Conservation (phyloP, 2,113 vertebrate genomes). For the Carassius gibelio region DNA sequence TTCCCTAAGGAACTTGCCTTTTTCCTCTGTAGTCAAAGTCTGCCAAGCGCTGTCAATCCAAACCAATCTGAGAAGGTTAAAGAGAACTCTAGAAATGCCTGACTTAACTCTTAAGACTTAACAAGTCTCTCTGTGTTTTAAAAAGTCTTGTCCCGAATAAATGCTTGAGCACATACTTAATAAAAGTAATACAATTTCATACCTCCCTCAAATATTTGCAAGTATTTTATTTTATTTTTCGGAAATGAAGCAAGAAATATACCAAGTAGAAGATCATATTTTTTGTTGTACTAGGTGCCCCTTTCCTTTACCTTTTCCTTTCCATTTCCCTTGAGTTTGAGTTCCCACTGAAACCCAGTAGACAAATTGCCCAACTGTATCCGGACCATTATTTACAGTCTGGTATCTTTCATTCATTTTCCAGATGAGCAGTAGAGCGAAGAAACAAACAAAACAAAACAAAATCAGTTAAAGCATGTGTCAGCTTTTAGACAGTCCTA, state of each 20-base stretch:
- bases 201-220: background rate
- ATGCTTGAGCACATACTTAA: background rate
- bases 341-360: slow-evolving; percentile 24
- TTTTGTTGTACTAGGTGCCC: background rate
- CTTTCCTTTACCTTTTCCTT: slow-evolving; percentile 13
- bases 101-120: slow-evolving; percentile 9
- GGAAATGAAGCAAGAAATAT: slow-evolving; percentile 2
- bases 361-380: slow-evolving; percentile 7
- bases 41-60: slow-evolving; percentile 33
- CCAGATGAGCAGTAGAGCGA: slow-evolving; percentile 40
- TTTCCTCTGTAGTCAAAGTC: slow-evolving; percentile 8
- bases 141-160: background rate
- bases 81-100: slow-evolving; percentile 29
- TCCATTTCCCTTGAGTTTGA: background rate
- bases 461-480: slow-evolving; percentile 24
- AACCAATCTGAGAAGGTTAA: slow-evolving; percentile 31
- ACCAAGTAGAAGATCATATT: background rate
- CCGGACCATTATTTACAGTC: background rate
- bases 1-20: slow-evolving; percentile 22
- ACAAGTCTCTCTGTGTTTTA: slow-evolving; percentile 20
- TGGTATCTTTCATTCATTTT: slow-evolving; percentile 35
- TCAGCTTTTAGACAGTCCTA: slow-evolving; percentile 34
- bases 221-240: no score
- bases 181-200: background rate
- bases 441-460: background rate